A percentile compares a stretch with the other conserved stretches of the same genome.
These are phyloP conservation scores for Drosophila lutescens DNA, from an alignment of 2,888 invertebrate species.

Conservation along the genomic window DNA sequence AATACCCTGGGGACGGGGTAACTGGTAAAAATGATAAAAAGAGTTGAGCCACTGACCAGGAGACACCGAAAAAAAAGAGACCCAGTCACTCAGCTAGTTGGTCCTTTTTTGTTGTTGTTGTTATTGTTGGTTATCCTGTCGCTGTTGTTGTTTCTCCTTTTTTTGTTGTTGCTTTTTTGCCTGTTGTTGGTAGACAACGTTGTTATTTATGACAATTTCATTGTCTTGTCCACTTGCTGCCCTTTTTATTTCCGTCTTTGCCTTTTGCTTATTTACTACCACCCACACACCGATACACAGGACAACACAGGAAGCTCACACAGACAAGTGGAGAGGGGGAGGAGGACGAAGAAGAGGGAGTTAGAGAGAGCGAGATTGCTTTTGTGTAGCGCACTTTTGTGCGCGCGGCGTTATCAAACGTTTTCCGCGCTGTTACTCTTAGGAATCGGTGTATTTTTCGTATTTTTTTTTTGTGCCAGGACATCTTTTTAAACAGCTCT, in stretches of 20 bases:
- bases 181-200: constrained; percentile 56
- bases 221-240: constrained; percentile 72
- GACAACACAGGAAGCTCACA: constrained; percentile 15
- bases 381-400: constrained; percentile 67
- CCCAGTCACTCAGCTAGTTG: constrained; percentile 67
- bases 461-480: constrained; percentile 16
- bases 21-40: constrained; percentile 66
- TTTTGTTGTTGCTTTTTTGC: constrained; percentile 10
- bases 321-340: constrained; percentile 3
- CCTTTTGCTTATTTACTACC: constrained; percentile 59
- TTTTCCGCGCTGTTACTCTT: constrained; percentile 80
- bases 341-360: neutral
- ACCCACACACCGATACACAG: constrained; percentile 22
- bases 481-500: constrained; percentile 60
- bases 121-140: constrained; percentile 49
- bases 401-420: constrained; percentile 70
- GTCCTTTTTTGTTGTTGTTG: constrained; percentile 56
- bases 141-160: constrained; percentile 6
- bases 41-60: constrained; percentile 73
- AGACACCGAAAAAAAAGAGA: constrained; percentile 40
- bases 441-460: constrained; percentile 51
- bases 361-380: constrained; percentile 33
- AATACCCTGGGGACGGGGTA: constrained; percentile 59
- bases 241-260: constrained; percentile 69
- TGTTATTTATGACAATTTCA: constrained; percentile 78